Conservation (phyloP, 2,113 vertebrate species). For the Clarias macrocephalus region DNA sequence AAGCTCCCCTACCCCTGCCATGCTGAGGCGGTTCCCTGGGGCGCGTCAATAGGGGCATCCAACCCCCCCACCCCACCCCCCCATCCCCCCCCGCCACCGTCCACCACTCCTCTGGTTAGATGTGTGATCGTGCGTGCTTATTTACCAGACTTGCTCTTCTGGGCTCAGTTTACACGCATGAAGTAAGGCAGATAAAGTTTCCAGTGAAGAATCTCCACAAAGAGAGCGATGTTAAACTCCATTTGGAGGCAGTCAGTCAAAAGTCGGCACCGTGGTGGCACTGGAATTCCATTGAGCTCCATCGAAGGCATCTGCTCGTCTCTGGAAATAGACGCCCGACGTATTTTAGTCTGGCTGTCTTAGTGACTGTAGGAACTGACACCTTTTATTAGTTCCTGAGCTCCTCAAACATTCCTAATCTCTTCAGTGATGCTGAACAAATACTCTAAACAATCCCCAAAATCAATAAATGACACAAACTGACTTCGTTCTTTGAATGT, state of each 20-base stretch:
- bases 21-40: slow-evolving; percentile 33
- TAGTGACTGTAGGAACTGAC: neutral
- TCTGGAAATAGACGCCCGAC: slow-evolving; percentile 13
- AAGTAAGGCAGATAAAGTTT: slow-evolving; percentile 10
- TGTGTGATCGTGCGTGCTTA: slow-evolving; percentile 1
- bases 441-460: neutral
- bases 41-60: slow-evolving; percentile 43
- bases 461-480: neutral
- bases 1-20: slow-evolving; percentile 36
- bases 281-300: slow-evolving; percentile 29
- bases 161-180: neutral
- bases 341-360: slow-evolving; percentile 10
- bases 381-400: neutral
- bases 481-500: neutral
- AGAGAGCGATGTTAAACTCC: neutral
- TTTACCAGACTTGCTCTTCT: slow-evolving; percentile 2
- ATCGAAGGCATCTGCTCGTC: neutral
- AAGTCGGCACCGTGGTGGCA: neutral
- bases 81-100: neutral
- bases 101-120: neutral
- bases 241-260: slow-evolving; percentile 13
- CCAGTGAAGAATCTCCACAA: slow-evolving; percentile 4
- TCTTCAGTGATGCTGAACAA: neutral
- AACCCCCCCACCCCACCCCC: neutral
- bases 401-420: neutral